Base-by-base conservation (phyloP, 2,113 vertebrate species). In the Oophaga pumilio region DNA sequence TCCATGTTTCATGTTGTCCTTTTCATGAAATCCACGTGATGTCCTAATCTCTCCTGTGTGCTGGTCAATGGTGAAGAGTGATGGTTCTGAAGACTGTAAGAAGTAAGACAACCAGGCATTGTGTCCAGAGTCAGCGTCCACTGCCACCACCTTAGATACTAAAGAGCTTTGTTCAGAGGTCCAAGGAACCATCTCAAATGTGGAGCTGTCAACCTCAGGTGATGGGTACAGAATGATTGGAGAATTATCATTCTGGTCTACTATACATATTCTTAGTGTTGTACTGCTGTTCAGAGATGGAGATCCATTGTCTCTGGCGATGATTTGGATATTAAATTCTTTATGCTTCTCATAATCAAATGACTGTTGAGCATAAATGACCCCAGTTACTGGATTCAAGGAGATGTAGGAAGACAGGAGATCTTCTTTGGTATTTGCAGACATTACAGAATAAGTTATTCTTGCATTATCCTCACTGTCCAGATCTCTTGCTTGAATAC, bases 141-240 rank as follows among this genome's bases (percentile, higher is more conserved):
- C 71, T 22, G 71, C 33, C 43, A 74, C 71, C 71, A 74, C 71
- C 17, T 74, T 74, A 22, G 71, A 49, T 49, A 74, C 15, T 50
- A 74, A 74, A 50, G 71, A 74, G 18, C 71, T 33, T 18, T 17
- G 71, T 33, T 74, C 71, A 74, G 71, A 74, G 71, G 20, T 33
- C 33, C 33, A 74, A 74, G 71, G 71, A 43, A 74, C 71, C 71
- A 74, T 74, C 71, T 74, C 71, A 74, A 74, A 74, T 22, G 71
- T 33, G 12, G 71, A 12, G 17, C 71, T 33, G 50, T 33, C 43
- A 1, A 12, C 15, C 4, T 50, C 71, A 50, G 71, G 43, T 20
- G 71, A 74, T 74, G 71, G 43, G 43, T 74, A 74, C 33, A 74
- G 28, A 6, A 74, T 74, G 6, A 49, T 7, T 20, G 71, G 71